A percentile compares a stretch with the other conserved stretches of the same genome.
Conservation (phyloP, 2,888 invertebrate species). For the Hyposoter dolosus region DNA sequence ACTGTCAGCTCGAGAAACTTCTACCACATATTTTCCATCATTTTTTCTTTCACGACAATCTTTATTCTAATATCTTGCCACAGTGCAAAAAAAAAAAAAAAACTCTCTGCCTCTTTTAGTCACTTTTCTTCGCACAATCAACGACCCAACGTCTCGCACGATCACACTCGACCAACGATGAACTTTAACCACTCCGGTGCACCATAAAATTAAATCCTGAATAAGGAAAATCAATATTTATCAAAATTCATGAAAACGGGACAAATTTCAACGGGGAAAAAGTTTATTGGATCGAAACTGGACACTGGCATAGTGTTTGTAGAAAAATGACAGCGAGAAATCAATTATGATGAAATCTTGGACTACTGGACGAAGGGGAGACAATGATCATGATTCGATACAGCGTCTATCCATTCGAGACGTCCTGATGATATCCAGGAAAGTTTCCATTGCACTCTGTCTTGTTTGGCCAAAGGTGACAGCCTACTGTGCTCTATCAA, state of each 20-base stretch:
- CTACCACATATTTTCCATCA: not conserved
- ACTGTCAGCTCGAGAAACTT: not conserved
- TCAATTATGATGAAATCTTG: not conserved
- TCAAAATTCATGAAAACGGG: not conserved
- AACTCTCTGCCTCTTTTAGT: constrained; percentile 8
- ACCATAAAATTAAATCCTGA: constrained; percentile 14
- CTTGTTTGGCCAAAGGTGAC: constrained; percentile 1
- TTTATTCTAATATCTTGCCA: not conserved
- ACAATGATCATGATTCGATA: not conserved
- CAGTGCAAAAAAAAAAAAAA: not conserved
- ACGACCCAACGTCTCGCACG: constrained; percentile 9
- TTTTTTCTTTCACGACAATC: not conserved
- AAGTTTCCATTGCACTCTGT: constrained; percentile 34
- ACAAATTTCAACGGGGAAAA: not conserved
- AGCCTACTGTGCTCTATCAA: not conserved
- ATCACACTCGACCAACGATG: not conserved
- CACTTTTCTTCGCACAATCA: not conserved
- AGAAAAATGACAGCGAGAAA: not conserved
- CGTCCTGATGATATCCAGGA: not conserved
- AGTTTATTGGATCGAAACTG: not conserved
- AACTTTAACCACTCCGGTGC: constrained; percentile 26
- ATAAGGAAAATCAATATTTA: not conserved
- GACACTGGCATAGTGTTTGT: not conserved
- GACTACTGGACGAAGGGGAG: not conserved
- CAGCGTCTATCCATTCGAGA: constrained; percentile 12